phyloP scores from a whole-genome alignment of 1,140 invertebrate genomes.

The Catajapyx aquilonaris region DNA sequence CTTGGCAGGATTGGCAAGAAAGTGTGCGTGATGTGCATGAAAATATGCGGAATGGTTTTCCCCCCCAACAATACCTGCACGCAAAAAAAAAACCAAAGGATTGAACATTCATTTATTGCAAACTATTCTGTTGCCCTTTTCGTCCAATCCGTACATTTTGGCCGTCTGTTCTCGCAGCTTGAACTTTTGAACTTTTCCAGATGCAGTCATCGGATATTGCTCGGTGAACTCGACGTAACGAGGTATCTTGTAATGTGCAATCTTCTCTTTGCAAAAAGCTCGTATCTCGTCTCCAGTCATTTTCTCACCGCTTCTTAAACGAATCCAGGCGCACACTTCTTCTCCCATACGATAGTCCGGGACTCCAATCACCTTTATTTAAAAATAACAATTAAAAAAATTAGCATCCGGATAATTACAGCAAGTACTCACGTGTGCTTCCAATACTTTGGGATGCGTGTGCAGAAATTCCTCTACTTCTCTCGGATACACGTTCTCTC shows the following conservation, averaged over 20 bases:
- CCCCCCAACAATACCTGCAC: no score
- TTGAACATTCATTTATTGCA: no score
- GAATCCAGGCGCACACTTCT: conserved; percentile 59
- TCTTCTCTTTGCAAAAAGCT: conserved; percentile 40
- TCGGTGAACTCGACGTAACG: conserved; percentile 43
- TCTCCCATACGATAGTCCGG: conserved; percentile 63
- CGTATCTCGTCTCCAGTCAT: conserved; percentile 34
- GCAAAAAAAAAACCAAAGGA: no score
- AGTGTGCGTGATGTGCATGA: no score
- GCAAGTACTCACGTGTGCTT: conserved; percentile 45
- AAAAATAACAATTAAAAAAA: no score
- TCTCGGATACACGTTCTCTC: conserved; percentile 39
- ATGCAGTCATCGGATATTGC: conserved; percentile 57
- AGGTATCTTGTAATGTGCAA: conserved; percentile 68
- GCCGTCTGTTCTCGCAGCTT: conserved; percentile 27
- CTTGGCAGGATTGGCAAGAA: no score
- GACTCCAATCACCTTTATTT: conserved; percentile 54
- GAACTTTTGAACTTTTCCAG: conserved; percentile 65
- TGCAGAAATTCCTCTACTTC: conserved; percentile 40
- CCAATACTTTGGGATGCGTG: conserved; percentile 29
- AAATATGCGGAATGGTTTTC: no score
- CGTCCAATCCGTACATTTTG: conserved; percentile 4
- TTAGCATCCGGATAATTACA: no score
- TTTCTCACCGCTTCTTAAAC: conserved; percentile 22
- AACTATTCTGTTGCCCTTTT: no score